phyloP scores from a whole-genome alignment of 2,888 invertebrate species.

The Drosophila tanythrix region DNA sequence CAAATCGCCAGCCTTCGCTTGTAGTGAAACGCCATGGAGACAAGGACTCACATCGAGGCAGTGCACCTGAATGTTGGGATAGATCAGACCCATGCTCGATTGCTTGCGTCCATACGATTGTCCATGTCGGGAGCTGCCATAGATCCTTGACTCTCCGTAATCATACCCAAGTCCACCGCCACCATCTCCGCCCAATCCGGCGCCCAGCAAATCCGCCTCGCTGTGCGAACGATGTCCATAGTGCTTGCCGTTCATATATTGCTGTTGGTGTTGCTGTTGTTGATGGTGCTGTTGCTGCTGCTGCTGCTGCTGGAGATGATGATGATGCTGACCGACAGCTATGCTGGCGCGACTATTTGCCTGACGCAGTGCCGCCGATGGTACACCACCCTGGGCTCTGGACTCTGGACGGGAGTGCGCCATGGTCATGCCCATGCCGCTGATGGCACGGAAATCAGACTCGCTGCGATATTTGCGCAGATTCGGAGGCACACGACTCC shows the following conservation, averaged over 20 bases:
- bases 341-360: conserved; percentile 88
- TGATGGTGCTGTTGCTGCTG: conserved; percentile 69
- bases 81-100: conserved; percentile 83
- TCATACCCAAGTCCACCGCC: conserved; percentile 75
- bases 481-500: conserved; percentile 84
- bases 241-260: conserved; percentile 83
- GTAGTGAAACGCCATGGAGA: conserved; percentile 89
- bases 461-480: conserved; percentile 92
- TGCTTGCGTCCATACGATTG: conserved; percentile 78
- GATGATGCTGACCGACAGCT: conserved; percentile 83
- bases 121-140: conserved; percentile 77
- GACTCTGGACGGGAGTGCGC: conserved; percentile 84
- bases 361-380: conserved; percentile 89
- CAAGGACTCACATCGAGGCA: conserved; percentile 95
- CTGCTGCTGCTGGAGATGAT: conserved; percentile 52
- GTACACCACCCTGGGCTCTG: conserved; percentile 85
- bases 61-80: conserved; percentile 85
- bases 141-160: conserved; percentile 83
- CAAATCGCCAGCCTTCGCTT: conserved; percentile 95
- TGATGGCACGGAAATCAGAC: conserved; percentile 90
- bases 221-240: conserved; percentile 90
- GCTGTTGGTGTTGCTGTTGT: conserved; percentile 68
- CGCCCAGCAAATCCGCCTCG: conserved; percentile 93
- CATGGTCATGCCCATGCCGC: conserved; percentile 76
- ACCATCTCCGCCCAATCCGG: conserved; percentile 85